Percentiles rank a stretch among this genome's conserved stretches.
Conservation (phyloP, 2,113 vertebrate genomes). For the Piprites chloris region DNA sequence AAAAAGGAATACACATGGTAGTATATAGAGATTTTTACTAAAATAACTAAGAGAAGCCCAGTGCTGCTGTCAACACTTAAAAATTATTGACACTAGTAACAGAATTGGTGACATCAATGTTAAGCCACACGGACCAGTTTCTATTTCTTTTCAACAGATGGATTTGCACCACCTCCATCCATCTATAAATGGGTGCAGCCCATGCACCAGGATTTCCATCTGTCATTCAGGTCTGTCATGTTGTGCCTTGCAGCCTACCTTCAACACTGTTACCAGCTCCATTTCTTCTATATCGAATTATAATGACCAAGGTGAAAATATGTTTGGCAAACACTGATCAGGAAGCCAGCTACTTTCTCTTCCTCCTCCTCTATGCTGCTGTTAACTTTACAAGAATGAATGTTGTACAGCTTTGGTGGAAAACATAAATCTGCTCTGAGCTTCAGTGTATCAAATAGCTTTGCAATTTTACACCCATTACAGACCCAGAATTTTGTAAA, state of each 20-base stretch:
- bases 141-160: not conserved
- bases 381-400: not conserved
- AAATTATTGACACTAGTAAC: not conserved
- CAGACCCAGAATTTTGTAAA: not conserved
- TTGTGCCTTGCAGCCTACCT: not conserved
- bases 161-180: not conserved
- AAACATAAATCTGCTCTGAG: not conserved
- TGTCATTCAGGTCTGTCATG: not conserved
- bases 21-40: not conserved
- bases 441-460: not conserved
- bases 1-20: not conserved
- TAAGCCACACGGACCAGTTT: not conserved
- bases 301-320: not conserved
- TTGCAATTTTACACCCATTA: not conserved
- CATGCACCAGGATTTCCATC: not conserved
- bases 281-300: not conserved
- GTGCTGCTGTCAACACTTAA: not conserved
- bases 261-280: not conserved
- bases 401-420: not conserved
- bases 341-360: not conserved
- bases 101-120: not conserved
- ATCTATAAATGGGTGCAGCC: rapidly evolving
- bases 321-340: not conserved
- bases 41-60: not conserved
- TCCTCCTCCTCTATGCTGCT: not conserved